These are phyloP conservation scores for Artemia sinica DNA, from an alignment of 2,888 invertebrate genomes.

Conservation along the genomic window DNA sequence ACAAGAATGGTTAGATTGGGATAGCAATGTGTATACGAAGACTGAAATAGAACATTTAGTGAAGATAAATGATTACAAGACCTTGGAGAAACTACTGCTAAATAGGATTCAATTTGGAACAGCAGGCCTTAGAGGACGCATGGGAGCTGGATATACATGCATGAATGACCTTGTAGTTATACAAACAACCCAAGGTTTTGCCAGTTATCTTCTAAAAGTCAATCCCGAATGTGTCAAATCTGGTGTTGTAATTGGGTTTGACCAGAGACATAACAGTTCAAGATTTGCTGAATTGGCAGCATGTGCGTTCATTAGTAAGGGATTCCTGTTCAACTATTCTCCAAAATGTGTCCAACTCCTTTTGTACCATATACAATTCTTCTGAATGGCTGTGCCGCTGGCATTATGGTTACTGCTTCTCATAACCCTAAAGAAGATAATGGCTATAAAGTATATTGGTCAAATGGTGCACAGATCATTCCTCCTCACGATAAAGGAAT, in stretches of 20 bases:
- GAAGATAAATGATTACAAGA: slow-evolving; percentile 38
- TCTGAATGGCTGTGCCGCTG: slow-evolving; percentile 54
- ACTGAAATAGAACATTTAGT: slow-evolving; percentile 45
- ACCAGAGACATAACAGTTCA: too few relatives aligned
- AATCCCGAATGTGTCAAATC: too few relatives aligned
- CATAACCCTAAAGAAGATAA: slow-evolving; percentile 92
- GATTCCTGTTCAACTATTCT: too few relatives aligned
- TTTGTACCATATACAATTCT: slow-evolving; percentile 72
- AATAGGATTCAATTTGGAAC: slow-evolving; percentile 70
- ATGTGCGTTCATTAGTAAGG: too few relatives aligned
- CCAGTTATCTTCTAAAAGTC: too few relatives aligned
- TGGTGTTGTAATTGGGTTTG: too few relatives aligned
- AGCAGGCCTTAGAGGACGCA: slow-evolving; percentile 58
- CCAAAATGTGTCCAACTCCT: slow-evolving; percentile 35
- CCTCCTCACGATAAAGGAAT: slow-evolving; percentile 65
- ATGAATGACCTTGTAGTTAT: too few relatives aligned
- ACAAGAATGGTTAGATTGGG: too few relatives aligned
- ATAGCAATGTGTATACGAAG: slow-evolving; percentile 33
- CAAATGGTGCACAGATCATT: too few relatives aligned
- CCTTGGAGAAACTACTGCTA: slow-evolving; percentile 46
- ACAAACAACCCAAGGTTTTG: too few relatives aligned
- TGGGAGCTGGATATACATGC: too few relatives aligned
- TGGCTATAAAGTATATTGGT: slow-evolving; percentile 65
- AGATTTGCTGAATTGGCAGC: too few relatives aligned
- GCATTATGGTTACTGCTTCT: slow-evolving; percentile 86